Base-by-base conservation (phyloP, 2,797 vertebrate genomes). In the Cyprinella venusta region DNA sequence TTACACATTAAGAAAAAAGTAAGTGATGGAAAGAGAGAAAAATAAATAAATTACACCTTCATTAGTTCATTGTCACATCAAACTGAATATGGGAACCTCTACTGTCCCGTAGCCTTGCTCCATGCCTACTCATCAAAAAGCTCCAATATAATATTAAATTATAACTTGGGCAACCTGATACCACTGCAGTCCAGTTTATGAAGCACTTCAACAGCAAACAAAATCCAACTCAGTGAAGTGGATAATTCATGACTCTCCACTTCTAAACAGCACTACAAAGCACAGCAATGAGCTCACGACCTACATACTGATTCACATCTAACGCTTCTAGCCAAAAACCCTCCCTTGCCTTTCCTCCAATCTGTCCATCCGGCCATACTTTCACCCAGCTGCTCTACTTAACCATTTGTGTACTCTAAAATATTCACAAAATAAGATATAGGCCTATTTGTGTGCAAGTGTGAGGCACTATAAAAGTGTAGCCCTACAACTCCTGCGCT, bases 361-460 rank as follows among this genome's bases (percentile, higher is more conserved):
- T 89, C 88, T 84, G 78, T 85, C 85, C 83, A 86, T 80, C 81
- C 78, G 67, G 80, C 83, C 83, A 87, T 81, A 71, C 79, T 75
- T 81, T 84, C 67, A 82, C 68, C 81, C 86, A 89, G 87, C 85
- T 88, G 88, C 77, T 86, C 59, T 42, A n/a, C 59, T 77, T 81
- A 30, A 65, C 56, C 48, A 68, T 64, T 21, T n/a, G 19, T 72
- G 48, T 8, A 67, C 33, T 10, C 15, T 33, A 75, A 74, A 71
- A 59, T 45, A 70, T 54, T 76, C 42, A 52, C 26, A 54, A 61
- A 48, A 48, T 48, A 48, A 48, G 45, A 48, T 15, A 48, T 15
- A 15, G 13, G 45, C 45, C 45, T 48, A 48, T 48, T 48, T 15
- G 45, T 48, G 13, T 15, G 45, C 45, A 48, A 48, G 13, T 48